phyloP scores from a whole-genome alignment of 2,888 invertebrate genomes.

The Lasioglossum malachurum region DNA sequence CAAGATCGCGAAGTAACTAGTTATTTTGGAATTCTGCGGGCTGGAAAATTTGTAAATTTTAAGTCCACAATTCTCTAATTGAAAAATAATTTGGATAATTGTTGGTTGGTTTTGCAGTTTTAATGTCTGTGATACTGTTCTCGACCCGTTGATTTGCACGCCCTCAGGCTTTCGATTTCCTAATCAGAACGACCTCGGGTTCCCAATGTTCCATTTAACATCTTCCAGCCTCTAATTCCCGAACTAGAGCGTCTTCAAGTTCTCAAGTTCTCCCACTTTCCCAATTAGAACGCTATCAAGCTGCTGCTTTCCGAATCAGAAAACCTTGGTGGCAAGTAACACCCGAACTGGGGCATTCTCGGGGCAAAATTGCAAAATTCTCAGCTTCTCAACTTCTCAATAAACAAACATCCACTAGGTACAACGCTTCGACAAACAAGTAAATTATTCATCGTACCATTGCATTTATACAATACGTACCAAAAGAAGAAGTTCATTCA shows the following conservation, averaged over 20 bases:
- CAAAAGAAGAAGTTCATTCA: background rate
- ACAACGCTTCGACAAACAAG: background rate
- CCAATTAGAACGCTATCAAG: conserved; percentile 2
- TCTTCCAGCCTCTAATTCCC: conserved; percentile 15
- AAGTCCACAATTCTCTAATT: background rate
- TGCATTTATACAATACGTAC: background rate
- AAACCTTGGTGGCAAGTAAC: background rate
- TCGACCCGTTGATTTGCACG: conserved; percentile 5
- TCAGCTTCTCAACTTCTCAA: background rate
- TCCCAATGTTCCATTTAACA: background rate
- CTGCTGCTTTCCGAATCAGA: background rate
- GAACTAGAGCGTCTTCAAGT: background rate
- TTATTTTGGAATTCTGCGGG: no score
- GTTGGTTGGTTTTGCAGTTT: background rate
- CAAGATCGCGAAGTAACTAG: background rate
- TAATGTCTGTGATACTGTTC: background rate
- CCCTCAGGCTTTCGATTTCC: background rate
- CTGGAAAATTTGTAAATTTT: background rate
- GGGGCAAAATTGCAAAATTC: background rate
- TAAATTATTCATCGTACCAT: background rate
- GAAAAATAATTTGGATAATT: background rate
- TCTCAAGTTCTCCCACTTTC: background rate
- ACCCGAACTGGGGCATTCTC: background rate
- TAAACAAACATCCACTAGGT: background rate
- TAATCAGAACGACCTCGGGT: conserved; percentile 7